Base-by-base conservation (phyloP, 1,140 invertebrate genomes). In the Triops longicaudatus region DNA sequence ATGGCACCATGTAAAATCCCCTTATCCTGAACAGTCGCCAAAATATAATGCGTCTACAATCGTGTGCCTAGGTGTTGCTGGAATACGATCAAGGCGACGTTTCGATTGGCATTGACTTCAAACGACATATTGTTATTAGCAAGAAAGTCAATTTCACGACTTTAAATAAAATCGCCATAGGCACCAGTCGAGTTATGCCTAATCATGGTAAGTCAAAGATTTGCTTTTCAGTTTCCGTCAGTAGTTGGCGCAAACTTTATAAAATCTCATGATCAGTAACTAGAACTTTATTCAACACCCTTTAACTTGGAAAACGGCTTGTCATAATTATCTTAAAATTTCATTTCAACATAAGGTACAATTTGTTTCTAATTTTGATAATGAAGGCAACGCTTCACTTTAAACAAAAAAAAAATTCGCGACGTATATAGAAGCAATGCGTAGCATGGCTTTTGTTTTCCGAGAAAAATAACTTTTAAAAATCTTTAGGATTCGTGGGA, bases 51-150 rank as follows among this genome's bases (percentile, higher is more conserved):
- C 74, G 72, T 42, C 77, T 31, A 74, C 75, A 12, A 17, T 73
- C 71, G 10, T n/a, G 22, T 79, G 79, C 78, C 1, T 76, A 83
- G 83, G 87, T 93, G 1, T 91, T 92, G 79, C 84, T 95, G 77
- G 90, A 91, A 81, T 93, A 93, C 78, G 88, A 88, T 26, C 88
- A 89, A 79, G 90, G 91, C 41, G 88, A 91, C 79, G 87, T 95
- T 6, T 90, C 86, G 75, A 85, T 95, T 17, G 87, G 88, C 0
- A 90, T 93, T 1, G 92, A 94, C 83, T 89, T 90, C 81, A 88
- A 89, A 4, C 50, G 73, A 41, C 75, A 71, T 78, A 89, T 63
- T 22, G 50, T 63, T 63, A 7, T 63, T 0, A 63, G 50, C 50
- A 63, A 63, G 50, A 63, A 63, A 63, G 50, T 63, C 17, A 17